Percentiles rank a stretch among this genome's conserved stretches.
phyloP scores from a whole-genome alignment of 2,113 vertebrate genomes.

The Dasyprocta punctata region DNA sequence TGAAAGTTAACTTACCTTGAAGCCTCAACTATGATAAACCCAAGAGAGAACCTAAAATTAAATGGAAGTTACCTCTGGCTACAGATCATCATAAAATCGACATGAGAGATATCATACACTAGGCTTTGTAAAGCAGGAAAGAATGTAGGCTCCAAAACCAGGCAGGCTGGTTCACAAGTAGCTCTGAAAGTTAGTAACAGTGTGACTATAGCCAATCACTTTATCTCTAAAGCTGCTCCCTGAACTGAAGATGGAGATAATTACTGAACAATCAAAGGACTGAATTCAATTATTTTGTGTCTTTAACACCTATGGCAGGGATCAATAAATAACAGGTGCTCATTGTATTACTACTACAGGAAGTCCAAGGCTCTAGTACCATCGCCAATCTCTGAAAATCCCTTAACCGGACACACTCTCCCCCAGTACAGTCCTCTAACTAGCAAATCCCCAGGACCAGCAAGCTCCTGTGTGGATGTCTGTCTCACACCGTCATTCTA shows the following conservation, averaged over 20 bases:
- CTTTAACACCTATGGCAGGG: neutral
- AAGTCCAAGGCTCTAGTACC: neutral
- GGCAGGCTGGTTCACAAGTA: neutral
- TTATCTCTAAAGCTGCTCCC: neutral
- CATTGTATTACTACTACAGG: neutral
- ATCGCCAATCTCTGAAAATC: neutral
- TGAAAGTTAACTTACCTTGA: neutral
- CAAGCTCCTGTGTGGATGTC: neutral
- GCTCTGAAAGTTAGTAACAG: neutral
- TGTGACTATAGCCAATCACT: neutral
- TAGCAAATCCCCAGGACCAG: neutral
- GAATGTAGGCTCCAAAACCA: neutral
- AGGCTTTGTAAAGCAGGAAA: neutral
- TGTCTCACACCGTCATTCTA: neutral
- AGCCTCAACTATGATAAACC: neutral
- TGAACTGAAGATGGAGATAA: neutral
- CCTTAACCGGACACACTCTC: rapidly evolving
- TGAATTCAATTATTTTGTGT: neutral
- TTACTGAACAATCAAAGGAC: neutral
- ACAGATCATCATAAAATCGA: neutral
- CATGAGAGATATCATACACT: rapidly evolving
- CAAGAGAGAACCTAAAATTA: neutral
- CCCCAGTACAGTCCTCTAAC: neutral
- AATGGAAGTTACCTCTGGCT: neutral
- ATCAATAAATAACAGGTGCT: no score